Evolutionary conservation across 2,113 vertebrate species (phyloP), one percentile per base, ranked within the genome.

Genomic region (Corvus hawaiiensis): DNA sequence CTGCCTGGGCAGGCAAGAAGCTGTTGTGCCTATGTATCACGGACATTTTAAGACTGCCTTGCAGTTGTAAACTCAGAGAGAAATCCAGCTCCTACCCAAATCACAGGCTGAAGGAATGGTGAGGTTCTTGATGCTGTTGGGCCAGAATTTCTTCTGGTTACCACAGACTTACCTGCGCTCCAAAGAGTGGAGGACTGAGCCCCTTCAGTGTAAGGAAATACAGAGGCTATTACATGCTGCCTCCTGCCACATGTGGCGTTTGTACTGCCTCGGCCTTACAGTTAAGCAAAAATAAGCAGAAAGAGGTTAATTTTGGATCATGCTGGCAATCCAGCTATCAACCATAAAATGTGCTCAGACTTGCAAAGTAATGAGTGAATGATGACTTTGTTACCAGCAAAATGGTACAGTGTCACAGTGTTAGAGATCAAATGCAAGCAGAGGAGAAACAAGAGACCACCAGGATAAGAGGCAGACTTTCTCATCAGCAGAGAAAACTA

Each of bases 11-110:
- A 24, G 71, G 27, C 62, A 14, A 76, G 23, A 30, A 39, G 23
- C 1, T 2, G 3, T 12, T 22, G 10, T 41, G 32, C 16, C 2
- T 7, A 1, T 9, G 10, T 43, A 5, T 20, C 18, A 2, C 0
- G 3, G 39, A 13, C 7, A 3, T 55, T 62, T 61, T 32, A 72
- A 85, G 58, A 67, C 27, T 20, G 10, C n/a, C 56, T 35, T 26
- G 68, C 30, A 28, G 12, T 1, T 66, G 23, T 22, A n/a, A 94
- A 14, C 30, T 28, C 14, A 24, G 23, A 43, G 61, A 86, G 56
- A 26, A n/a, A 41, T 6, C 17, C 67, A 59, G 16, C 51, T 85
- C 62, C 85, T 30, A 26, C 28, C n/a, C 69, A 56, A 21, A 72
- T 26, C 56, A 61, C 22, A 26, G 52, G 14, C 21, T 21, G 43